Evolutionary conservation across 2,888 invertebrate genomes (phyloP).

Genomic region (Sipunculus nudus): DNA sequence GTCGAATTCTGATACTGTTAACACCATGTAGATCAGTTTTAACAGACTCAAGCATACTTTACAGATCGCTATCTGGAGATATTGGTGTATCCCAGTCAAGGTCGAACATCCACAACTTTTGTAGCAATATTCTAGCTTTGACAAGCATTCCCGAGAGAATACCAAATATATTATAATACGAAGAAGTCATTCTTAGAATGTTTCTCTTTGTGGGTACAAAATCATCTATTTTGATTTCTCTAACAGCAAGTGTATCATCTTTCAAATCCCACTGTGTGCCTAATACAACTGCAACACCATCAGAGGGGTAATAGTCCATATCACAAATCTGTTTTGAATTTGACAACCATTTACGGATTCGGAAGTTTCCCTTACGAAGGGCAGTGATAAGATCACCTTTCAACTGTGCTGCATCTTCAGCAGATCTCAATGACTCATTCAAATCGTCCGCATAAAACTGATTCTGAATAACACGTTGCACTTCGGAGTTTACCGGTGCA

Average conservation of each 20-base stretch:
- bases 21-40: neutral
- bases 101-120: constrained; percentile 12
- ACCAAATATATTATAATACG: constrained; percentile 14
- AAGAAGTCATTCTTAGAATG: constrained; percentile 5
- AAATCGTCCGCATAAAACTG: neutral
- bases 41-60: neutral
- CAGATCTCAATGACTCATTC: neutral
- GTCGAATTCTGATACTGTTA: neutral
- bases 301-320: neutral
- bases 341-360: neutral
- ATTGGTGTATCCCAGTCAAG: constrained; percentile 18
- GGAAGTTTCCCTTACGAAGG: neutral
- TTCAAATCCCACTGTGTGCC: neutral
- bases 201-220: constrained; percentile 7
- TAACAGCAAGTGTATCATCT: neutral
- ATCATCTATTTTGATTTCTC: neutral
- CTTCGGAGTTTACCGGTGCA: neutral
- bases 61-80: constrained; percentile 10
- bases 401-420: neutral
- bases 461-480: neutral
- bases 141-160: constrained; percentile 3
- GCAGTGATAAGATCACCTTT: neutral
- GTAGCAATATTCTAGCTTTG: constrained; percentile 3
- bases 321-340: neutral
- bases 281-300: neutral